Evolutionary conservation across 2,113 vertebrate genomes (phyloP).

Genomic region (Diadophis punctatus): DNA sequence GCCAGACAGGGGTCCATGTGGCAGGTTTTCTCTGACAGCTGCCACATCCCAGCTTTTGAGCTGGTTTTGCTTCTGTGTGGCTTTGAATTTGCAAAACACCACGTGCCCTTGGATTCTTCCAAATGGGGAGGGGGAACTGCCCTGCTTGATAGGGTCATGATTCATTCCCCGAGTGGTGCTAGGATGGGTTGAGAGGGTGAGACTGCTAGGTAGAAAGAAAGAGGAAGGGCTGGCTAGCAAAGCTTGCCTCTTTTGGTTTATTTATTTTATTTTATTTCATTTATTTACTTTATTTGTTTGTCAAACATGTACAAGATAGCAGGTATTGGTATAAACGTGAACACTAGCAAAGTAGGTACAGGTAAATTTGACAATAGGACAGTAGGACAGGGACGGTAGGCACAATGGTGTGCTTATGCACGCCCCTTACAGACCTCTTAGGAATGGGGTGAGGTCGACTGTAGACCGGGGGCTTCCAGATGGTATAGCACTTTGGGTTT

Average conservation of each 20-base stretch:
- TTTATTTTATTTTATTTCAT: no score
- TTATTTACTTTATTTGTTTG: no score
- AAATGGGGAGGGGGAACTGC: not conserved
- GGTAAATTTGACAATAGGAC: no score
- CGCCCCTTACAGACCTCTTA: no score
- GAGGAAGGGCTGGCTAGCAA: not conserved
- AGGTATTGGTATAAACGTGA: no score
- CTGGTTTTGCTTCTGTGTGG: not conserved
- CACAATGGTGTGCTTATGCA: no score
- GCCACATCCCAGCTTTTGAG: constrained; percentile 25
- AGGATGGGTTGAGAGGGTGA: not conserved
- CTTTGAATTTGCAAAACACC: constrained; percentile 6
- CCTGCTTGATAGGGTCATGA: no score
- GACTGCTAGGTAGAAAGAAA: not conserved
- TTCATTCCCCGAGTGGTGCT: not conserved
- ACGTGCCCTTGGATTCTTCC: not conserved
- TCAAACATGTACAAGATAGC: no score
- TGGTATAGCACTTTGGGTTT: not conserved
- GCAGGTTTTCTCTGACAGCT: constrained; percentile 9
- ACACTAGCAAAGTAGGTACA: no score
- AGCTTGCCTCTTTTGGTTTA: not conserved
- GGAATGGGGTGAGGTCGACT: no score
- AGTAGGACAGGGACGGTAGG: no score
- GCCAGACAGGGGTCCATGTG: not conserved
- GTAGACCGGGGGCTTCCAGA: constrained; percentile 16